A percentile compares a stretch with the other conserved stretches of the same genome.
These are phyloP conservation scores for Epirrita christyi DNA, from an alignment of 2,888 invertebrate genomes.

Conservation along the genomic window DNA sequence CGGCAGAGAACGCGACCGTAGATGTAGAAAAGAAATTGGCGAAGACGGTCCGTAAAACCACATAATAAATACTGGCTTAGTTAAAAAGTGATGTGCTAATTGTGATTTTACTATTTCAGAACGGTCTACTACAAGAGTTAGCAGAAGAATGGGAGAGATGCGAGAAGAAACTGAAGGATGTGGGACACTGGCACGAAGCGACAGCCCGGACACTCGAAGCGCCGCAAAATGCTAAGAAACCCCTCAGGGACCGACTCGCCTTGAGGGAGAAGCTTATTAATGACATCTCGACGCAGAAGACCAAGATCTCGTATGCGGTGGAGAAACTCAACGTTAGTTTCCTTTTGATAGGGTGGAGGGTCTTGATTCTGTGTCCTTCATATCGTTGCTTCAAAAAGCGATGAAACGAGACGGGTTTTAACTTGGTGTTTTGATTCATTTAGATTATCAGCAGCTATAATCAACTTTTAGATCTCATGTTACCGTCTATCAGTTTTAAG, in stretches of 20 bases:
- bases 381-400: background rate
- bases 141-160: slow-evolving; percentile 98
- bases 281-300: slow-evolving; percentile 95
- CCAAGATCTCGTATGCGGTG: slow-evolving; percentile 94
- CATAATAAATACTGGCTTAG: background rate
- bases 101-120: slow-evolving; percentile 81
- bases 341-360: slow-evolving; percentile 1
- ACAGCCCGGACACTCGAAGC: slow-evolving; percentile 91
- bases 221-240: slow-evolving; percentile 93
- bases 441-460: background rate
- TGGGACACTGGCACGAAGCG: slow-evolving; percentile 95
- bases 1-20: slow-evolving; percentile 94
- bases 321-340: slow-evolving; percentile 93
- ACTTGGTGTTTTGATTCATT: background rate
- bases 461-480: background rate
- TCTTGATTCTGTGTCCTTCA: slow-evolving; percentile 3
- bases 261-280: slow-evolving; percentile 93
- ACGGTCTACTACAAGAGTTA: slow-evolving; percentile 94
- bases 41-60: slow-evolving; percentile 88
- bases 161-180: slow-evolving; percentile 96
- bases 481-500: background rate
- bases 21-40: slow-evolving; percentile 93
- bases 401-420: background rate
- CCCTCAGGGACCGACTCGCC: slow-evolving; percentile 93
- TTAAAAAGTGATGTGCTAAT: slow-evolving; percentile 11